Percentiles rank a stretch among this genome's conserved stretches.
phyloP scores from a whole-genome alignment of 2,797 vertebrate species.

The Halcyon badia region DNA sequence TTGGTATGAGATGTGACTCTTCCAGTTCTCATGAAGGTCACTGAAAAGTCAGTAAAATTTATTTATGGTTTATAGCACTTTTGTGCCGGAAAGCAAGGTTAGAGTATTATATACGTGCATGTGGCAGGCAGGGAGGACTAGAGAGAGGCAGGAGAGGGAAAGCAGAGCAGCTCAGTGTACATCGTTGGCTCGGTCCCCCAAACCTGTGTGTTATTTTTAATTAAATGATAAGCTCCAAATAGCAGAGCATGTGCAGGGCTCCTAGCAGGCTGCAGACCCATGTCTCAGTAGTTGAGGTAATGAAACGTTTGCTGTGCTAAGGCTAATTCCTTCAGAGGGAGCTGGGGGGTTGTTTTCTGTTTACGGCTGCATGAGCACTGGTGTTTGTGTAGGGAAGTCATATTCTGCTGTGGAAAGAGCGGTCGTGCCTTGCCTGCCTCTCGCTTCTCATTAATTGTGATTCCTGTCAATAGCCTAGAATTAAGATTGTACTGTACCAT shows the following conservation, averaged over 20 bases:
- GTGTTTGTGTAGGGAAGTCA: not conserved
- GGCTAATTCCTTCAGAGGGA: not conserved
- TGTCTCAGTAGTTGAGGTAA: not conserved
- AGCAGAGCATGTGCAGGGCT: not conserved
- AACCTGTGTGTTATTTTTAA: constrained; percentile 16
- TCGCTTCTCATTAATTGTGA: not conserved
- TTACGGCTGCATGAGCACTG: not conserved
- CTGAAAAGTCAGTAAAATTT: constrained; percentile 76
- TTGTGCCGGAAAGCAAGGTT: constrained; percentile 36
- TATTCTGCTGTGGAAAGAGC: not conserved
- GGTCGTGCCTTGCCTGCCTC: not conserved
- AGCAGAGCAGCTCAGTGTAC: not conserved
- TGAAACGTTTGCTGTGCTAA: not conserved
- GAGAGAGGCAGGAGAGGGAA: not conserved
- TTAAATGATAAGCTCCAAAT: constrained; percentile 48
- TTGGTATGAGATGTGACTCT: constrained; percentile 66
- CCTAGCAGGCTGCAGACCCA: not conserved
- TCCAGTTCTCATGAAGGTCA: constrained; percentile 71
- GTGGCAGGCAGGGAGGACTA: not conserved
- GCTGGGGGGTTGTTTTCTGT: not conserved
- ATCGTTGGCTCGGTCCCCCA: not conserved
- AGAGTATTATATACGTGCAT: not conserved
- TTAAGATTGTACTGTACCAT: not conserved
- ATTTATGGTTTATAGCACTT: constrained; percentile 57
- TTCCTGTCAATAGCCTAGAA: not conserved